Conservation (phyloP, 2,797 vertebrate species). For the Amblyraja radiata region DNA sequence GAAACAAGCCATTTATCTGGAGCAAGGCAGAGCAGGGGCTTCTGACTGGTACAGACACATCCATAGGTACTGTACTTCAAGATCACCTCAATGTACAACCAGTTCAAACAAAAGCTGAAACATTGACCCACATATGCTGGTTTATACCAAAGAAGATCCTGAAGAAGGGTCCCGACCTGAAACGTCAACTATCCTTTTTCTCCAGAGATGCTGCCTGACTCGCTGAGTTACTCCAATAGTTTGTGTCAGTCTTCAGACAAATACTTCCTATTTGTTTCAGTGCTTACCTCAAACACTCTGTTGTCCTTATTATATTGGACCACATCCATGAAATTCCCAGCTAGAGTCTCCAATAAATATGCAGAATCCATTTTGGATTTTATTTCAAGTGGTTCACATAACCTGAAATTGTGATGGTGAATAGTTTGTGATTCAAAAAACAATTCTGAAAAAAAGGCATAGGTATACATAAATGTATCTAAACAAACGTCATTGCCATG, state of each 20-base stretch:
- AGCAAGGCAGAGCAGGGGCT: not conserved
- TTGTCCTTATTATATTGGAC: conserved; percentile 63
- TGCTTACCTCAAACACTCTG: conserved; percentile 57
- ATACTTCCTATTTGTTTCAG: not conserved
- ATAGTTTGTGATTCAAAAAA: not conserved
- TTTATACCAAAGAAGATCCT: no score
- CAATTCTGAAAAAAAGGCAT: not conserved
- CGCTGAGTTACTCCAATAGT: no score
- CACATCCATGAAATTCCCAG: conserved; percentile 58
- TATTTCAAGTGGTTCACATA: conserved; percentile 61
- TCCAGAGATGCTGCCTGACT: no score
- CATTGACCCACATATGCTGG: no score
- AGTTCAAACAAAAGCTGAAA: no score
- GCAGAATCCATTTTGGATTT: conserved; percentile 57
- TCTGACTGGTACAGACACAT: not conserved
- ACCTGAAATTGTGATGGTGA: conserved; percentile 46
- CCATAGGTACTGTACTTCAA: not conserved
- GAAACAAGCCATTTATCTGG: not conserved
- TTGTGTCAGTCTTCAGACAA: not conserved
- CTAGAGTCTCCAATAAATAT: conserved; percentile 61
- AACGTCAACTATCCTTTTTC: no score
- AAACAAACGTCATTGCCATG: not conserved
- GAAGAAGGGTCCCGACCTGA: no score
- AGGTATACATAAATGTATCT: not conserved
- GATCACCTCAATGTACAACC: no score